Evolutionary conservation across 2,797 vertebrate species (phyloP).

Genomic region (Schizopygopsis pylzovi): DNA sequence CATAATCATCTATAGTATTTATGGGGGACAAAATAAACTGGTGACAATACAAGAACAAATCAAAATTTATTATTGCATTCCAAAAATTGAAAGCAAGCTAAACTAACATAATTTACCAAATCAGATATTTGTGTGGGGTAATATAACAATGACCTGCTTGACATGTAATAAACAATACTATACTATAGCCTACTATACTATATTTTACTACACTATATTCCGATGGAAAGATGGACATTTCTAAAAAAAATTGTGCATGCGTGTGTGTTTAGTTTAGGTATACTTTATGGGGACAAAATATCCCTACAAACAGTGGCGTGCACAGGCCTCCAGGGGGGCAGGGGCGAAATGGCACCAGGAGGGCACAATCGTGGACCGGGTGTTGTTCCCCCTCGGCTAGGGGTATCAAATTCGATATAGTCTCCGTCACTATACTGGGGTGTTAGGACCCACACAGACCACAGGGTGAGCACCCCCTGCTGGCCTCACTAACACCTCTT

Average conservation of each 20-base stretch:
- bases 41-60: not conserved
- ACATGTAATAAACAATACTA: not conserved
- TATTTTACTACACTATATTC: not conserved
- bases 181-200: not conserved
- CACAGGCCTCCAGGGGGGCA: too few species aligned
- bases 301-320: not conserved
- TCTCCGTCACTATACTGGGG: too few species aligned
- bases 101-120: not conserved
- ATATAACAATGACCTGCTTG: not conserved
- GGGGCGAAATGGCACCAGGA: too few species aligned
- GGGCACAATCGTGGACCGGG: too few species aligned
- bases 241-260: not conserved
- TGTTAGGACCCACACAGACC: too few species aligned
- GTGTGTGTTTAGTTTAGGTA: not conserved
- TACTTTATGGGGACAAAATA: not conserved
- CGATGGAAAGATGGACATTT: not conserved
- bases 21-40: not conserved
- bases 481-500: too few species aligned
- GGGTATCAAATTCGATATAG: too few species aligned
- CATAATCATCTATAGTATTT: not conserved
- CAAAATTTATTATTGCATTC: not conserved
- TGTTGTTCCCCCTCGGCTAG: too few species aligned
- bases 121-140: not conserved
- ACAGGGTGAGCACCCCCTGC: too few species aligned
- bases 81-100: not conserved